phyloP scores from a whole-genome alignment of 2,797 vertebrate genomes.

The Sebastiscus albofasciatus region DNA sequence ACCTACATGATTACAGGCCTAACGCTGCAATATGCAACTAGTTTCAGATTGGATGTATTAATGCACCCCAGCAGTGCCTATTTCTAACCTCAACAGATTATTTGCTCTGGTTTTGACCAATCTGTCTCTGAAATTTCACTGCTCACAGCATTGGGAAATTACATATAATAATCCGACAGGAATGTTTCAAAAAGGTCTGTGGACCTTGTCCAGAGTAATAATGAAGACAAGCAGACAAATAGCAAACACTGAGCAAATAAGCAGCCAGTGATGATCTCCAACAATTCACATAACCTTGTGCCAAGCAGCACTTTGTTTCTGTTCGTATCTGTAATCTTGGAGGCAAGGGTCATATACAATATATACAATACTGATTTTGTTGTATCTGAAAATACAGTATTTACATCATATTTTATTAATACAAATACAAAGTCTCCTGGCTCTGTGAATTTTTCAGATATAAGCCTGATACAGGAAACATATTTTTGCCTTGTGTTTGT shows the following conservation, averaged over 20 bases:
- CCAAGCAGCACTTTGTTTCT: neutral
- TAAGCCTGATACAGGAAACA: neutral
- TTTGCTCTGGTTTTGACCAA: neutral
- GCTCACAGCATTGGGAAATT: neutral
- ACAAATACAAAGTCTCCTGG: neutral
- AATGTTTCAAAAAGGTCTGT: neutral
- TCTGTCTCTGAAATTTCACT: neutral
- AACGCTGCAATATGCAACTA: neutral
- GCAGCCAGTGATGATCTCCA: neutral
- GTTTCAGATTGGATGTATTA: neutral
- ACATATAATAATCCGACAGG: neutral
- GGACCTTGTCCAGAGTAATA: neutral
- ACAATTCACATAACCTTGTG: neutral
- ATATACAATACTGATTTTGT: neutral
- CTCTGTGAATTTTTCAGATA: neutral
- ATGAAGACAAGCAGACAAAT: neutral
- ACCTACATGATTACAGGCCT: neutral
- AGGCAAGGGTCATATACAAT: neutral
- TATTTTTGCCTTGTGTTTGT: neutral
- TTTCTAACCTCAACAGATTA: neutral
- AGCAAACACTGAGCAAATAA: neutral
- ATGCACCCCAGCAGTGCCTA: neutral
- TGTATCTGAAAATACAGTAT: neutral
- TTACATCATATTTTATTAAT: neutral
- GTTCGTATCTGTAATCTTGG: neutral